phyloP scores from a whole-genome alignment of 2,888 invertebrate genomes.

The Allacma fusca region DNA sequence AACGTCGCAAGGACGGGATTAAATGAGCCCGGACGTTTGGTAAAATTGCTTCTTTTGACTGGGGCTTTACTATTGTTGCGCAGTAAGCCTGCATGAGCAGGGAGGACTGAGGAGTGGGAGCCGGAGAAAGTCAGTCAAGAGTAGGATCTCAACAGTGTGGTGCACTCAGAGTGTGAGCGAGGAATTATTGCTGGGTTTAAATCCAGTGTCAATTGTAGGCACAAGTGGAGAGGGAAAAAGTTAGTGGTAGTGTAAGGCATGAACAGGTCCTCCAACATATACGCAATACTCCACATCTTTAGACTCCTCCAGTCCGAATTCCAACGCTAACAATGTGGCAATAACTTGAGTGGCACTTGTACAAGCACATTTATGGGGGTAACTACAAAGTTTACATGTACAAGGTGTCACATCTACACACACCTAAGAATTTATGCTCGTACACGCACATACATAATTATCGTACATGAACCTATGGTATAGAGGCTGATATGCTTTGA shows the following conservation, averaged over 20 bases:
- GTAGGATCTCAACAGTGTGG: not conserved
- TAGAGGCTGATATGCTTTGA: no score
- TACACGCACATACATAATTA: no score
- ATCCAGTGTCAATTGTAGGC: not conserved
- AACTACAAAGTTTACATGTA: not conserved
- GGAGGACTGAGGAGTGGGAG: no score
- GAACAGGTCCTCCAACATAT: not conserved
- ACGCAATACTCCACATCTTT: not conserved
- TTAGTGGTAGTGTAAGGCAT: not conserved
- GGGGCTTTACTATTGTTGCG: no score
- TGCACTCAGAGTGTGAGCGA: not conserved
- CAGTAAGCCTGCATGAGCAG: no score
- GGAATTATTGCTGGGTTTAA: slow-evolving; percentile 6
- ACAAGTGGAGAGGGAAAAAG: slow-evolving; percentile 8
- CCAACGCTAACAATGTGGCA: not conserved
- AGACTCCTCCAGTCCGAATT: not conserved
- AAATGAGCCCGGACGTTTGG: no score
- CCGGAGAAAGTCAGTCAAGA: not conserved
- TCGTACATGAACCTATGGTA: no score
- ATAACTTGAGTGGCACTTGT: slow-evolving; percentile 9
- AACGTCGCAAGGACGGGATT: no score
- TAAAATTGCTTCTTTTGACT: no score
- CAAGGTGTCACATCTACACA: no score
- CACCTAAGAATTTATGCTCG: no score
- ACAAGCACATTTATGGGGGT: not conserved